Evolutionary conservation across 2,888 invertebrate genomes (phyloP).

Genomic region (Bombyx huttoni): DNA sequence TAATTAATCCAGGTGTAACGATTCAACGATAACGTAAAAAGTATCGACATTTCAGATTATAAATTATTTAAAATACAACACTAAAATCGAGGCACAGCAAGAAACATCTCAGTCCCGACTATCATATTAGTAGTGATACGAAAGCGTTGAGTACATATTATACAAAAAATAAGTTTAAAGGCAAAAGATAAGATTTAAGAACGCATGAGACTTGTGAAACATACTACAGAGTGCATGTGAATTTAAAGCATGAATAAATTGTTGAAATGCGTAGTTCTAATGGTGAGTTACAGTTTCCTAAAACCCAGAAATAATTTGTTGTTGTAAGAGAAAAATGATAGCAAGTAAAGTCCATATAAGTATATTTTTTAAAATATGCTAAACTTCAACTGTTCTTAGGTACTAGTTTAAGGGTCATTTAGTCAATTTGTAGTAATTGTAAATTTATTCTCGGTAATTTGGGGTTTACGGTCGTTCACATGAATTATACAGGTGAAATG

Average conservation of each 20-base stretch:
- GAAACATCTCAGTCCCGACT: background rate
- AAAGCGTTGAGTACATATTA: background rate
- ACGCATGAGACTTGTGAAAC: background rate
- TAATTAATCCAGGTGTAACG: no score
- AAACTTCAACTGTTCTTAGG: no score
- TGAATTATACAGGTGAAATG: background rate
- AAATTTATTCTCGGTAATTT: no score
- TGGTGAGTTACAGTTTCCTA: background rate
- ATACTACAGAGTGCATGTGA: background rate
- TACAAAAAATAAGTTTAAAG: background rate
- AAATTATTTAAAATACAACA: background rate
- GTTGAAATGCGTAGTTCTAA: background rate
- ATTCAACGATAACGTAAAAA: no score
- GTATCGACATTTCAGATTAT: background rate
- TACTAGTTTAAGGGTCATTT: no score
- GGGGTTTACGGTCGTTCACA: background rate
- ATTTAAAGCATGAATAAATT: background rate
- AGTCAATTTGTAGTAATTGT: no score
- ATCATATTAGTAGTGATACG: background rate
- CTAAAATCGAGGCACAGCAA: constrained; percentile 1
- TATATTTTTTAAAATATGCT: no score
- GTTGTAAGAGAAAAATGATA: background rate
- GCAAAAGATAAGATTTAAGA: background rate
- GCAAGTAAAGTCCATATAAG: no score
- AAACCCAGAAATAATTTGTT: background rate